These are phyloP conservation scores for Manduca sexta DNA, from an alignment of 1,140 invertebrate species.

Conservation along the genomic window DNA sequence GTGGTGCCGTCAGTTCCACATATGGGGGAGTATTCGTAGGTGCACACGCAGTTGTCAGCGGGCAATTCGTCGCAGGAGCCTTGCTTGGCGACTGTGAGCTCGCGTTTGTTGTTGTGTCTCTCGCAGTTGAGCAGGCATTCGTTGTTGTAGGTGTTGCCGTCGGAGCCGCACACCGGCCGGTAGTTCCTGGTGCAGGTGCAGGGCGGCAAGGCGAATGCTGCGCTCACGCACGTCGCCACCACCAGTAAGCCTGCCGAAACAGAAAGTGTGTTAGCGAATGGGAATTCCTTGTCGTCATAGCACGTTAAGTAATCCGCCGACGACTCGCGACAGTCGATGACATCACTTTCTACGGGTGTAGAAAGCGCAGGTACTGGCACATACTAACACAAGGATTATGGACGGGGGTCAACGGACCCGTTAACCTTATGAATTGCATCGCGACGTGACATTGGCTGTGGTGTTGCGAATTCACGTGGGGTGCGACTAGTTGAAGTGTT, in stretches of 20 bases:
- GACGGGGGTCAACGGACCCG: no score
- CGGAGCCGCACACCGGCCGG: constrained; percentile 69
- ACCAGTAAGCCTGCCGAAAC: constrained; percentile 13
- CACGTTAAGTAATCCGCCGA: background rate
- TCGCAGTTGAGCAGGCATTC: constrained; percentile 65
- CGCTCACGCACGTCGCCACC: constrained; percentile 18
- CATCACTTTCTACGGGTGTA: no score
- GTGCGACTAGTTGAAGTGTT: no score
- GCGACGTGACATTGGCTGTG: no score
- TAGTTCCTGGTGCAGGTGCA: constrained; percentile 69
- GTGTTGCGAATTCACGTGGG: no score
- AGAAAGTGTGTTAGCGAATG: background rate
- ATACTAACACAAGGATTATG: no score
- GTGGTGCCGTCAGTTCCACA: constrained; percentile 40
- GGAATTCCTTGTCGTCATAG: background rate
- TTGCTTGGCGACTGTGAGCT: background rate
- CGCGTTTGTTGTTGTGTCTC: background rate
- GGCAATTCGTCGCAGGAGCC: constrained; percentile 6
- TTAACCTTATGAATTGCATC: no score
- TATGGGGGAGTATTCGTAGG: constrained; percentile 48
- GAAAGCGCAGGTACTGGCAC: no score
- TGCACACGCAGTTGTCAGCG: constrained; percentile 16
- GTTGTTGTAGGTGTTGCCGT: constrained; percentile 69
- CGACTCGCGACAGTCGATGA: no score
- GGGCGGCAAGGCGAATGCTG: constrained; percentile 24